These are phyloP conservation scores for Ichneumon xanthorius DNA, from an alignment of 2,888 invertebrate species.

Conservation along the genomic window DNA sequence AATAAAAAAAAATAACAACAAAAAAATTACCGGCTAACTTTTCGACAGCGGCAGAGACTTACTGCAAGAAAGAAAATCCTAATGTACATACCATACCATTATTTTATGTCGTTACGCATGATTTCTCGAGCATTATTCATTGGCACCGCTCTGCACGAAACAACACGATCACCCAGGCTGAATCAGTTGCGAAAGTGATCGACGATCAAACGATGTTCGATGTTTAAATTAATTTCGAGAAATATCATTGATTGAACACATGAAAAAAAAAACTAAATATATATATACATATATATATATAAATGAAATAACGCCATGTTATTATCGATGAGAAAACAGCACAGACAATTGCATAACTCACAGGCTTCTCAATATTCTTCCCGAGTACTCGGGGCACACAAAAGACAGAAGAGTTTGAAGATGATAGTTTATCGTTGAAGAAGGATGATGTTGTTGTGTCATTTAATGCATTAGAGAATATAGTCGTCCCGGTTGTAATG, in stretches of 20 bases:
- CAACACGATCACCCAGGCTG: conserved; percentile 35
- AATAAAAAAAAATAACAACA: conserved; percentile 10
- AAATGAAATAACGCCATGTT: neutral
- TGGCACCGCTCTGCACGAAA: conserved; percentile 67
- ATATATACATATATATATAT: neutral
- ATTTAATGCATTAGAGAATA: conserved; percentile 54
- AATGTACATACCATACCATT: conserved; percentile 38
- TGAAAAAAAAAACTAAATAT: neutral
- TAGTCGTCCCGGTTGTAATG: conserved; percentile 67
- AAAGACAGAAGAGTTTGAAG: neutral
- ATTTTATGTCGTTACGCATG: conserved; percentile 68
- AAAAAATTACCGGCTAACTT: conserved; percentile 20
- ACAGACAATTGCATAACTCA: conserved; percentile 40
- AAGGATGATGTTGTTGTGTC: conserved; percentile 43
- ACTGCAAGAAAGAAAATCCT: conserved; percentile 13
- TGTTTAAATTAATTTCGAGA: neutral
- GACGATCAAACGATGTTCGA: conserved; percentile 8
- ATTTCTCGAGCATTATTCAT: conserved; percentile 66
- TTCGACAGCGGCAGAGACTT: conserved; percentile 27
- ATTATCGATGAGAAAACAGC: conserved; percentile 14
- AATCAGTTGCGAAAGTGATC: conserved; percentile 39
- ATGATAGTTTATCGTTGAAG: conserved; percentile 22
- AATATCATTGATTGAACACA: neutral
- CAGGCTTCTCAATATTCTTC: conserved; percentile 44
- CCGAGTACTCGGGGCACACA: conserved; percentile 22